A percentile compares a stretch with the other conserved stretches of the same genome.
Conservation (phyloP, 2,113 vertebrate genomes). For the Hydropotes inermis region DNA sequence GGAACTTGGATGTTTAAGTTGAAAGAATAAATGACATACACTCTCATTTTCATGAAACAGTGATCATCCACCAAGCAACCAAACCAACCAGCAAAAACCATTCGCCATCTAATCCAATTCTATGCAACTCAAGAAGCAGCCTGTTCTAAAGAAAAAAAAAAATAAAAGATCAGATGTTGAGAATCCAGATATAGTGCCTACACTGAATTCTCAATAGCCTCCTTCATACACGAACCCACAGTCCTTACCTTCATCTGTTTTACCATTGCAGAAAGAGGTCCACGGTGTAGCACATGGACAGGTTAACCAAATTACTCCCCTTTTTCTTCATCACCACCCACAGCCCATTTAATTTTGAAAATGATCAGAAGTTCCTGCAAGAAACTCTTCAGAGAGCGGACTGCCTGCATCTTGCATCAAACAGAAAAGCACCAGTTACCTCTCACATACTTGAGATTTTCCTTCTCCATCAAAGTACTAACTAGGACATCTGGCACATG, state of each 20-base stretch:
- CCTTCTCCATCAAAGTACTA: conserved; percentile 55
- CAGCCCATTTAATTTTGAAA: conserved; percentile 15
- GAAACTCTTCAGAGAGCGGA: conserved; percentile 27
- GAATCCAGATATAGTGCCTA: conserved; percentile 49
- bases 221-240: neutral
- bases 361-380: conserved; percentile 53
- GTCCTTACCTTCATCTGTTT: neutral
- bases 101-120: neutral
- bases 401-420: conserved; percentile 12
- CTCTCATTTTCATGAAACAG: conserved; percentile 46
- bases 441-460: conserved; percentile 42
- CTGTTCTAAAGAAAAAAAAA: neutral
- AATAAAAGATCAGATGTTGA: conserved; percentile 49
- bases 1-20: conserved; percentile 22
- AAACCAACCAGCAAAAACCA: neutral
- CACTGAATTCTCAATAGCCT: neutral
- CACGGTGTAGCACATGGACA: neutral
- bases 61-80: neutral
- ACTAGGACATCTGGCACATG: conserved; percentile 57
- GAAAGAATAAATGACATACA: conserved; percentile 45
- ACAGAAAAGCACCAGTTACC: conserved; percentile 31
- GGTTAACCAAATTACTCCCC: neutral
- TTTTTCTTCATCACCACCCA: neutral
- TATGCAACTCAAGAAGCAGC: conserved; percentile 9
- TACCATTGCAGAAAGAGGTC: neutral